phyloP scores from a whole-genome alignment of 2,888 invertebrate species.

The Drosophila gaucha region DNA sequence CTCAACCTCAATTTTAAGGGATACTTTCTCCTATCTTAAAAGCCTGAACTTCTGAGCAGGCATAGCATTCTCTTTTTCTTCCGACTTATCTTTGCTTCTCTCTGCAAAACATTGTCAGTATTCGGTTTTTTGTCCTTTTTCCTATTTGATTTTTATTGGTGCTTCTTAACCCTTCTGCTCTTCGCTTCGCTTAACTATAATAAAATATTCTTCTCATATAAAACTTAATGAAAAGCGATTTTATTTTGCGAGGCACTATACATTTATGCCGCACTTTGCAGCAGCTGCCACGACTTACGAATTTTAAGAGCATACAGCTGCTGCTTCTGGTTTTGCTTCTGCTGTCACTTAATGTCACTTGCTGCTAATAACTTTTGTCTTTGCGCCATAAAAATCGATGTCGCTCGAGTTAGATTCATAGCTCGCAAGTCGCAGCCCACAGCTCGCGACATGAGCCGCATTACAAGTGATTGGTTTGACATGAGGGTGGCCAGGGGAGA shows the following conservation, averaged over 20 bases:
- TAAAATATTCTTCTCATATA: slow-evolving; percentile 6
- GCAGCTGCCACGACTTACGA: slow-evolving; percentile 21
- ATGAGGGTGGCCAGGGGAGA: background rate
- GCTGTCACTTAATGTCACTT: slow-evolving; percentile 62
- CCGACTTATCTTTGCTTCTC: background rate
- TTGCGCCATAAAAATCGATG: slow-evolving; percentile 59
- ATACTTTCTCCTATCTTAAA: background rate
- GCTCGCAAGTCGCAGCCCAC: slow-evolving; percentile 21
- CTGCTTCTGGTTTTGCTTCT: slow-evolving; percentile 2
- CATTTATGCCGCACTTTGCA: slow-evolving; percentile 33
- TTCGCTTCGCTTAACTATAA: background rate
- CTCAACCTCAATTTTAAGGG: no score
- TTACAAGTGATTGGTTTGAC: slow-evolving; percentile 68
- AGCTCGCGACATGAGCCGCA: slow-evolving; percentile 51
- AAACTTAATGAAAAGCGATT: slow-evolving; percentile 14
- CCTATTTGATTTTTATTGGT: background rate
- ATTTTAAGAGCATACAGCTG: slow-evolving; percentile 17
- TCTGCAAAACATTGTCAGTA: background rate
- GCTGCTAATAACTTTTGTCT: slow-evolving; percentile 73
- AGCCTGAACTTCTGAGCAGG: background rate
- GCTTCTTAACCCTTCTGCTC: background rate
- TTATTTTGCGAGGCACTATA: slow-evolving; percentile 9
- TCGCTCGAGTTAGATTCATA: slow-evolving; percentile 39
- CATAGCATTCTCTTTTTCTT: no score
- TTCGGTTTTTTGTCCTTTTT: background rate